Percentiles rank a stretch among this genome's conserved stretches.
Conservation (phyloP, 2,113 vertebrate species). For the Myiopsitta monachus region DNA sequence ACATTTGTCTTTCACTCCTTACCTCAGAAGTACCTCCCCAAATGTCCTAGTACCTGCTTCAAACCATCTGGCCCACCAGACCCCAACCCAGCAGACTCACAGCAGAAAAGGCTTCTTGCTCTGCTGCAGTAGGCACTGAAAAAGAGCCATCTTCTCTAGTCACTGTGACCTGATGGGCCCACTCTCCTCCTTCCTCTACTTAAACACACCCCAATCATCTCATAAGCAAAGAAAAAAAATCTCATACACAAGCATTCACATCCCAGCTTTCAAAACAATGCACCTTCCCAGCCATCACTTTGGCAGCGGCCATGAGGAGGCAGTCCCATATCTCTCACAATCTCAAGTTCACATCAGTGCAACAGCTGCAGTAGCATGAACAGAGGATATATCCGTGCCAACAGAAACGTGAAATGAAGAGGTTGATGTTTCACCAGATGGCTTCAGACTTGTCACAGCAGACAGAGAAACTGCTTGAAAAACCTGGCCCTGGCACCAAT, state of each 20-base stretch:
- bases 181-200: background rate
- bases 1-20: background rate
- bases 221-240: background rate
- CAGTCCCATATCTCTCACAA: accelerated
- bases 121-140: background rate
- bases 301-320: background rate
- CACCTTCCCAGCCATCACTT: background rate
- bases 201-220: background rate
- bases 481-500: background rate
- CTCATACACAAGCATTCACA: background rate
- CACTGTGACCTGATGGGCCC: background rate
- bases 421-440: background rate
- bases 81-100: background rate
- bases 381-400: background rate
- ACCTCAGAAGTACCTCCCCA: background rate
- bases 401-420: background rate
- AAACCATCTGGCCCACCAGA: background rate
- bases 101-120: background rate
- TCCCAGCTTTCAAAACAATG: background rate
- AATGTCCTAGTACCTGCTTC: background rate
- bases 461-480: background rate
- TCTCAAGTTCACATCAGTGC: background rate
- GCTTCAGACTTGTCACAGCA: background rate
- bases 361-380: background rate
- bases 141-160: background rate